These are phyloP conservation scores for Panopea generosa DNA, from an alignment of 2,888 invertebrate genomes.

Conservation along the genomic window DNA sequence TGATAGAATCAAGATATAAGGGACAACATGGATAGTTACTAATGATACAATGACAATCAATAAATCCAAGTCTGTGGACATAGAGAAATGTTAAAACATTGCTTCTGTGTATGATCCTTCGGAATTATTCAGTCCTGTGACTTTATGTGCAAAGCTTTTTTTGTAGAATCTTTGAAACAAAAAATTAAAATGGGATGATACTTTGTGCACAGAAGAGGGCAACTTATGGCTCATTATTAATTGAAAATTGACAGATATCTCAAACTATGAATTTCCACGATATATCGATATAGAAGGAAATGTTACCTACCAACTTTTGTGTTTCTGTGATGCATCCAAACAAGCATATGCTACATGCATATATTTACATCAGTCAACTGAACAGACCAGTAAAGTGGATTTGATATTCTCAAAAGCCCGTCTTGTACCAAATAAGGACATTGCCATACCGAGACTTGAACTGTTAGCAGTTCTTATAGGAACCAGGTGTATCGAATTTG, in stretches of 20 bases:
- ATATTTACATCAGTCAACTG: too few relatives aligned
- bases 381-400: too few relatives aligned
- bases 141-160: slow-evolving; percentile 22
- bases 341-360: slow-evolving; percentile 8
- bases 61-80: background rate
- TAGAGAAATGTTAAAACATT: slow-evolving; percentile 2
- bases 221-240: too few relatives aligned
- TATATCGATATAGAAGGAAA: background rate
- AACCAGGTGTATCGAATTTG: too few relatives aligned
- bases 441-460: too few relatives aligned
- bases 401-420: too few relatives aligned
- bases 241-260: too few relatives aligned
- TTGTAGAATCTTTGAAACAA: slow-evolving; percentile 14
- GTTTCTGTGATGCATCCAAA: slow-evolving; percentile 13
- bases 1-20: slow-evolving; percentile 5
- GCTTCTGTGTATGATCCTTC: slow-evolving; percentile 7
- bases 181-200: slow-evolving; percentile 14
- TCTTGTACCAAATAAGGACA: too few relatives aligned
- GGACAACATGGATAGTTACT: slow-evolving; percentile 18
- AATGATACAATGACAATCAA: slow-evolving; percentile 8
- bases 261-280: background rate
- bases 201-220: background rate
- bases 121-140: slow-evolving; percentile 14
- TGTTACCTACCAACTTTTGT: background rate
- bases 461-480: too few relatives aligned